Evolutionary conservation across 2,888 invertebrate genomes (phyloP).

Genomic region (Ornithoptera priamus): DNA sequence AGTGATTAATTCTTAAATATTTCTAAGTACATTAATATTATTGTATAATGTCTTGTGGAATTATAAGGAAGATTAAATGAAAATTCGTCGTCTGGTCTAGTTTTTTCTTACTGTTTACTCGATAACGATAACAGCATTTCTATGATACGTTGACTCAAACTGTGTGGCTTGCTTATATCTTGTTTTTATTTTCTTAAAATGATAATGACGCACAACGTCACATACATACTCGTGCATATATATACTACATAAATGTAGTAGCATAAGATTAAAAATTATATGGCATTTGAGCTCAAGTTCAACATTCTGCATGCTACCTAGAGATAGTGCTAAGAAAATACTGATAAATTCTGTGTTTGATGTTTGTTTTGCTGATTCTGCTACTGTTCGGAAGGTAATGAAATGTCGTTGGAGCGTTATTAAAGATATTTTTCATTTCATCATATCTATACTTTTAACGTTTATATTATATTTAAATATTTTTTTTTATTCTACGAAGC

Average conservation of each 20-base stretch:
- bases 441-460: not conserved
- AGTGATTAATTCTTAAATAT: no score
- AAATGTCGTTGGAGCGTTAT: not conserved
- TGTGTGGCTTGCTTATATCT: not conserved
- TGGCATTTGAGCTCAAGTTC: conserved; percentile 15
- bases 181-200: conserved; percentile 7
- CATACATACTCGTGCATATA: not conserved
- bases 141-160: not conserved
- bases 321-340: conserved; percentile 15
- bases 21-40: no score
- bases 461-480: not conserved
- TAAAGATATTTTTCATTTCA: not conserved
- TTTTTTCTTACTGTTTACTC: no score
- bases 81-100: no score
- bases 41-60: no score
- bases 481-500: no score
- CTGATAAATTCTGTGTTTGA: conserved; percentile 12
- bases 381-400: conserved; percentile 11
- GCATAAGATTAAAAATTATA: conserved; percentile 12
- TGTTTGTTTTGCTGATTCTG: not conserved
- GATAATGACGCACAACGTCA: conserved; percentile 12
- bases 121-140: not conserved
- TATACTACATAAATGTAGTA: not conserved
- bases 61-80: no score
- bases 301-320: conserved; percentile 11